A percentile compares a stretch with the other conserved stretches of the same genome.
Conservation (phyloP, 1,140 invertebrate genomes). For the Paracyclopina nana region DNA sequence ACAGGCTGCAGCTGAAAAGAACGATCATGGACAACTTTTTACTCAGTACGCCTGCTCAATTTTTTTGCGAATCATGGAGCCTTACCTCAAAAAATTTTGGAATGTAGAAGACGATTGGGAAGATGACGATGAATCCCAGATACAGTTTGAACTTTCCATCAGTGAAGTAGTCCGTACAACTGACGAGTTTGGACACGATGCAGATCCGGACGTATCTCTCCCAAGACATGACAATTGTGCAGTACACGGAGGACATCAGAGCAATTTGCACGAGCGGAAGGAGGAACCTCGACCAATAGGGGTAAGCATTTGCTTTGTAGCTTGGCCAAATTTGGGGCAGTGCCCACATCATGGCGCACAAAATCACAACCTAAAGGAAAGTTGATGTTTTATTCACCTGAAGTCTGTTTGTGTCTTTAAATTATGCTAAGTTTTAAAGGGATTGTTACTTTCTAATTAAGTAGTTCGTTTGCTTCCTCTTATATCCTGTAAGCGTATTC, state of each 20-base stretch:
- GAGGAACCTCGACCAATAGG: neutral
- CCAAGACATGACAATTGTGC: slow-evolving; percentile 10
- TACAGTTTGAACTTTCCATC: slow-evolving; percentile 1
- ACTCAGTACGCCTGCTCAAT: too few species aligned
- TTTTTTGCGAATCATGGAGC: neutral
- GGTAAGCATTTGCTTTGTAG: neutral
- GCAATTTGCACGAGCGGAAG: slow-evolving; percentile 8
- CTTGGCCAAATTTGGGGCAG: neutral
- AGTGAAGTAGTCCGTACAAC: slow-evolving; percentile 4
- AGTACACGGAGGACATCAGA: slow-evolving; percentile 8
- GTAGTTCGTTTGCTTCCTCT: too few species aligned
- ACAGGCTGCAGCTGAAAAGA: too few species aligned
- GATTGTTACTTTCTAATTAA: too few species aligned
- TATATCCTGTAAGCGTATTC: too few species aligned
- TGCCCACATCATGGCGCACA: neutral
- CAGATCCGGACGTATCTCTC: slow-evolving; percentile 12
- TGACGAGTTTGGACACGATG: neutral
- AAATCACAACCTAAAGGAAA: neutral
- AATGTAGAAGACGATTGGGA: slow-evolving; percentile 9
- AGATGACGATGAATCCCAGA: neutral
- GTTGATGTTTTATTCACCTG: too few species aligned
- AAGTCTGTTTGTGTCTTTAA: too few species aligned
- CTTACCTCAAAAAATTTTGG: slow-evolving; percentile 13
- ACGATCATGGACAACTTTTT: too few species aligned
- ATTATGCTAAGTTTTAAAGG: too few species aligned